Conservation (phyloP, 2,888 invertebrate genomes). For the Trichacis sp. region DNA sequence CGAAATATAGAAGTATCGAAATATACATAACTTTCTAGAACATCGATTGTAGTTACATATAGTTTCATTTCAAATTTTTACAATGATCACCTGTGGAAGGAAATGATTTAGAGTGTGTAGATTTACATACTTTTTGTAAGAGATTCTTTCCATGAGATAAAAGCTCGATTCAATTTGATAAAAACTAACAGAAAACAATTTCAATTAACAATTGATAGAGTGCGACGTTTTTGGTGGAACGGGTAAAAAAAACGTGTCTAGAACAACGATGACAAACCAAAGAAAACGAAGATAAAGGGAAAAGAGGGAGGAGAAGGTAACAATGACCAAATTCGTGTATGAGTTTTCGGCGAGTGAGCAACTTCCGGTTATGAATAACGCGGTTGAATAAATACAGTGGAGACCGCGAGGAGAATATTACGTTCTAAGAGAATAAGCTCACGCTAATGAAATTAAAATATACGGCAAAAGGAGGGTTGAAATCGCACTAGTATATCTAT, state of each 20-base stretch:
- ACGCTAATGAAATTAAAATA: conserved; percentile 67
- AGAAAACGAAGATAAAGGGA: conserved; percentile 27
- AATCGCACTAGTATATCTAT: conserved; percentile 21
- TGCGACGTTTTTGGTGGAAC: conserved; percentile 27
- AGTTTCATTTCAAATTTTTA: too few species aligned
- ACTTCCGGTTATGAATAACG: conserved; percentile 68
- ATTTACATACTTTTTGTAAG: too few species aligned
- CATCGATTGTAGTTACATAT: too few species aligned
- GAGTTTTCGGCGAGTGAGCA: conserved; percentile 66
- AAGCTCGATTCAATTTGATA: too few species aligned
- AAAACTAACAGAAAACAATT: too few species aligned
- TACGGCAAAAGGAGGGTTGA: conserved; percentile 62
- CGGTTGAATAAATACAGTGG: conserved; percentile 65
- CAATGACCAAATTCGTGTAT: conserved; percentile 64
- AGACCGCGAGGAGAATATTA: conserved; percentile 48
- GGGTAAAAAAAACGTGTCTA: conserved; percentile 15
- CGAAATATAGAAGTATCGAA: too few species aligned
- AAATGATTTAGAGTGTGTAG: too few species aligned
- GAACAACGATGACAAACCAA: conserved; percentile 15
- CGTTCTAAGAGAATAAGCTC: conserved; percentile 47
- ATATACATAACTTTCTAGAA: too few species aligned
- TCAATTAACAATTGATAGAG: conserved; percentile 13
- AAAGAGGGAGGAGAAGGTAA: conserved; percentile 44
- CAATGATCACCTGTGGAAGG: too few species aligned
- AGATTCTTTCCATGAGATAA: too few species aligned